A percentile compares a stretch with the other conserved stretches of the same genome.
phyloP scores from a whole-genome alignment of 2,797 vertebrate genomes.

The Rhinogobio ventralis region DNA sequence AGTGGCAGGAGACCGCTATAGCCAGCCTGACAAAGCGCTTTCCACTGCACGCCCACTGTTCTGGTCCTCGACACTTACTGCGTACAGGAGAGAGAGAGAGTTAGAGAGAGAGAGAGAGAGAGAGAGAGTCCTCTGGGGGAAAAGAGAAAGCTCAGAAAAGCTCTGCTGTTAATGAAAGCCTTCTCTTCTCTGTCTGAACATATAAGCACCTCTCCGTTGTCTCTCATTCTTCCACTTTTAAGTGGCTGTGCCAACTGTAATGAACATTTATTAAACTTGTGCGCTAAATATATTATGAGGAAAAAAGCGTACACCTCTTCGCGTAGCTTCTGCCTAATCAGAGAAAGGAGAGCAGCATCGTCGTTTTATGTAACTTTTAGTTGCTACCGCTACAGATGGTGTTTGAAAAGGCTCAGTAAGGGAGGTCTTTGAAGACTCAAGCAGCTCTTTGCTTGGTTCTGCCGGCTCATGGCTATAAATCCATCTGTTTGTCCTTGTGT shows the following conservation, averaged over 20 bases:
- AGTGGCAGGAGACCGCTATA: slow-evolving; percentile 50
- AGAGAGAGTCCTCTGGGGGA: slow-evolving; percentile 68
- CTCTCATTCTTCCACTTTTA: slow-evolving; percentile 60
- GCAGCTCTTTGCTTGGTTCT: slow-evolving; percentile 75
- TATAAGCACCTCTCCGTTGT: slow-evolving; percentile 55
- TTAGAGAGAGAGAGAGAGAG: slow-evolving; percentile 12
- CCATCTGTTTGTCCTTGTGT: slow-evolving; percentile 74
- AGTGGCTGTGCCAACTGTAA: slow-evolving; percentile 69
- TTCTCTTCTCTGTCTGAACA: slow-evolving; percentile 63
- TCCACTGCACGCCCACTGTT: slow-evolving; percentile 51
- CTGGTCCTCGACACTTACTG: slow-evolving; percentile 41
- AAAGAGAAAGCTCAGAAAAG: slow-evolving; percentile 64
- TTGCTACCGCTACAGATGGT: slow-evolving; percentile 76
- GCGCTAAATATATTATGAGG: slow-evolving; percentile 69
- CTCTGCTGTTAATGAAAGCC: slow-evolving; percentile 72
- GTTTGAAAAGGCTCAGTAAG: slow-evolving; percentile 72
- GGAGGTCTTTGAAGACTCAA: slow-evolving; percentile 76
- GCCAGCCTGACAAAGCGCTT: slow-evolving; percentile 62
- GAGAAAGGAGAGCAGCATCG: slow-evolving; percentile 66
- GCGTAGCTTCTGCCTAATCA: slow-evolving; percentile 71
- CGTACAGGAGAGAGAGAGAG: slow-evolving; percentile 17
- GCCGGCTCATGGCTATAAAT: slow-evolving; percentile 71
- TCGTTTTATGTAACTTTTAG: slow-evolving; percentile 75
- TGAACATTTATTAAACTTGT: slow-evolving; percentile 69
- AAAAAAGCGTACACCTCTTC: slow-evolving; percentile 54